Conservation (phyloP, 2,797 vertebrate genomes). For the Hypotaenidia philippensis region DNA sequence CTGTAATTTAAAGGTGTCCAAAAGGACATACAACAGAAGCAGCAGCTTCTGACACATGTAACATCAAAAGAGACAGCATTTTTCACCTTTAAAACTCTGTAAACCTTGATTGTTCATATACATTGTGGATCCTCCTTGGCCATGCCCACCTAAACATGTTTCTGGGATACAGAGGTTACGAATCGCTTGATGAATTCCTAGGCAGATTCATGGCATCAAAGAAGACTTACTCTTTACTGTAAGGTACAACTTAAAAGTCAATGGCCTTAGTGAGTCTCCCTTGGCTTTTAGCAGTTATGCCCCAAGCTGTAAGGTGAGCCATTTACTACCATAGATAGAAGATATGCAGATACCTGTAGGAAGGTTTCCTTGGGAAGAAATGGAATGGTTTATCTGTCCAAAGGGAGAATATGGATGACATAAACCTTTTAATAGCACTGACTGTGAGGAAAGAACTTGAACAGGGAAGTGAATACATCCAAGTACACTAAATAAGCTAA, state of each 20-base stretch:
- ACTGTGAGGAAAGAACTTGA: background rate
- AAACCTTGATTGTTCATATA: background rate
- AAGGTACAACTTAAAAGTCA: background rate
- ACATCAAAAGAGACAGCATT: background rate
- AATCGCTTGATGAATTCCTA: background rate
- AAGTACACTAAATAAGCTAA: background rate
- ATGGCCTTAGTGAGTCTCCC: background rate
- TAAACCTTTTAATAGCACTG: background rate
- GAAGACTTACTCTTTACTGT: background rate
- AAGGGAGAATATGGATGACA: background rate
- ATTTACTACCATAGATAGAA: background rate
- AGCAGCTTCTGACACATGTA: background rate
- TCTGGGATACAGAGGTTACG: background rate
- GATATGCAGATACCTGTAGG: background rate
- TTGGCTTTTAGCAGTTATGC: background rate
- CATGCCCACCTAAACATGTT: background rate
- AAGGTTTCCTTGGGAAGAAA: background rate
- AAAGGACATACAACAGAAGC: background rate
- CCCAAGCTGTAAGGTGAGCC: background rate
- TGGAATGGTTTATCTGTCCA: background rate
- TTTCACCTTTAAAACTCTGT: background rate
- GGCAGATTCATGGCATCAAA: background rate
- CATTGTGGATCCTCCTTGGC: background rate
- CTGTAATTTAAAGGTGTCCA: background rate
- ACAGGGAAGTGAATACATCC: background rate